Base-by-base conservation (phyloP, 2,888 invertebrate species). In the Subacronicta megacephala region DNA sequence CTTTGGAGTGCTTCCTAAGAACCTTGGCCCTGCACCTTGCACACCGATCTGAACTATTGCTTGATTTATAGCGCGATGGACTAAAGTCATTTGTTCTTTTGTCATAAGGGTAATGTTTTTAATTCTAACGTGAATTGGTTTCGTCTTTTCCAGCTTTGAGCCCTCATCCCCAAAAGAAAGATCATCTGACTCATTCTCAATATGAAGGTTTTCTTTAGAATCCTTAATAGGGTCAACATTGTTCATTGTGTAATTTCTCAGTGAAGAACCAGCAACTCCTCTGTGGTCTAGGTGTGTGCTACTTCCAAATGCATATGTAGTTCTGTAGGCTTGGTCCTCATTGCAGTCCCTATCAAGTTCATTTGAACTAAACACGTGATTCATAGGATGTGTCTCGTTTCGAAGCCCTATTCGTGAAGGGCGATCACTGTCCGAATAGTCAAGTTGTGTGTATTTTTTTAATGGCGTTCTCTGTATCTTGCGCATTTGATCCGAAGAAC, bases 11-110 rank as follows among this genome's bases (percentile, higher is more conserved):
- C 29, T 49, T 16, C 44, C 47, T 13, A 29, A 35, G 45, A 66
- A 66, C 35, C 23, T 68, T 9, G 65, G 65, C n/a, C 69, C 65
- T 1, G 40, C 56, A 1, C 47, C 65, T 23, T 62, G 55, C 9
- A 41, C 40, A 15, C 37, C 44, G 16, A 62, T 66, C 13, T 18
- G 12, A 3, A 52, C 15, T 20, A 66, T 66, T 2, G 38, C 62
- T 23, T 38, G 10, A 31, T 62, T 66, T 37, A 66, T 56, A 38
- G 9, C 20, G 13, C 37, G 62, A 20, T 52, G 47, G 0, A 66
- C 40, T 12, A 45, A 44, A 2, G 0, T 31, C 51, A 62, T 68
- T 52, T 66, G 31, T 5, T 4, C 12, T 12, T 45, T 49, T 4
- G 35, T 41, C 63, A 66, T 68, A 9, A 44, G 45, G 0, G 49